A percentile compares a stretch with the other conserved stretches of the same genome.
phyloP scores from a whole-genome alignment of 2,797 vertebrate genomes.

The Chelon auratus region DNA sequence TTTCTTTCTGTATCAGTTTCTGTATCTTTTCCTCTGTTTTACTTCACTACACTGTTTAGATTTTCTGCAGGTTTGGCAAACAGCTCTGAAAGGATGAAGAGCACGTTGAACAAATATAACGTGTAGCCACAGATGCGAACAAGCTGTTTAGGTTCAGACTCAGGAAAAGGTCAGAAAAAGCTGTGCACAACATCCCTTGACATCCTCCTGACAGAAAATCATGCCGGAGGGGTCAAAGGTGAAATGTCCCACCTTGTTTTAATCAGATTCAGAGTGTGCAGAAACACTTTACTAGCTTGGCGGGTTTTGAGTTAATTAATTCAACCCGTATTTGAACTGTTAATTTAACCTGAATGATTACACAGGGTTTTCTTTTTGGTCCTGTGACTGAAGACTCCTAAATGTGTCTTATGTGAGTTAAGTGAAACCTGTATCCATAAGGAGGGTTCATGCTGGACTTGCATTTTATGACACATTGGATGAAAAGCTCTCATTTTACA shows the following conservation, averaged over 20 bases:
- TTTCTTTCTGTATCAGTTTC: slow-evolving; percentile 9
- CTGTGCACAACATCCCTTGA: slow-evolving; percentile 5
- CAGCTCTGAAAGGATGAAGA: not conserved
- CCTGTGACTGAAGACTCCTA: not conserved
- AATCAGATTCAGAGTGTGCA: slow-evolving; percentile 34
- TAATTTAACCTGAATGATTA: not conserved
- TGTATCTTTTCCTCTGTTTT: not conserved
- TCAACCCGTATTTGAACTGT: not conserved
- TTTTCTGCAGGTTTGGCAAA: not conserved
- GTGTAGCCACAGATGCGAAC: not conserved
- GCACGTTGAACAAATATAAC: not conserved
- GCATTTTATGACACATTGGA: slow-evolving; percentile 8
- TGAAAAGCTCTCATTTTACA: slow-evolving; percentile 21
- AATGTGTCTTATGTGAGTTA: no score
- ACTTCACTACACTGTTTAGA: not conserved
- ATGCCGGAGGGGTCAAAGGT: slow-evolving; percentile 49
- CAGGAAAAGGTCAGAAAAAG: not conserved
- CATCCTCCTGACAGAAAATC: slow-evolving; percentile 24
- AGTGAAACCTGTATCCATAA: not conserved
- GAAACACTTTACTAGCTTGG: slow-evolving; percentile 14
- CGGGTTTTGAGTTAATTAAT: not conserved
- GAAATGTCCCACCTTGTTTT: slow-evolving; percentile 43
- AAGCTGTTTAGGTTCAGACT: slow-evolving; percentile 8
- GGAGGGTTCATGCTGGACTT: not conserved
- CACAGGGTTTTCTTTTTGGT: not conserved